Base-by-base conservation (phyloP, 2,888 invertebrate species). In the Galeruca laticollis region DNA sequence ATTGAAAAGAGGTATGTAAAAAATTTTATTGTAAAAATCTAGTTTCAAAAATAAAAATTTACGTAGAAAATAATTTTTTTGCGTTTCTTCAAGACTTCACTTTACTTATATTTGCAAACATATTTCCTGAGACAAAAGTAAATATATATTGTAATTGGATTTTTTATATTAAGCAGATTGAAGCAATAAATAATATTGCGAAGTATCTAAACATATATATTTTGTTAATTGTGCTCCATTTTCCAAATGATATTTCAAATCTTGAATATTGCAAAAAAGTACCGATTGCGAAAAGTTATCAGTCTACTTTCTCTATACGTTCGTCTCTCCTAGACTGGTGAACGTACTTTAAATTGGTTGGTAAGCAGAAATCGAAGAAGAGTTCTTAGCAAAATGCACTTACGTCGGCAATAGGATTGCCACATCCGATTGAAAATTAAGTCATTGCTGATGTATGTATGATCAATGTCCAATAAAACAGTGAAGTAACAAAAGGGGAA, bases 341-440 rank as follows among this genome's bases (percentile, higher is more conserved):
- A 78, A 77, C 74, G 78, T 75, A 77, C 78, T 78, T 72, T 26
- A 63, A 57, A 73, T 74, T 76, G 77, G 69, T 74, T 73, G 68
- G 72, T 78, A 77, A 78, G 77, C 78, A 77, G 77, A 78, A 78
- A 78, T 78, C 75, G 76, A 78, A 78, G 77, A 76, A 76, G 75
- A 75, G 73, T 73, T 75, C 68, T 61, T 33, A 52, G 60, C 69
- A 71, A 73, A 73, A 68, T 69, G 71, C 71, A 35, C 56, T 68
- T 69, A 57, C 56, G 65, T 71, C 10, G 59, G 73, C 70, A 73
- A 73, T 73, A 54, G 60, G 51, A 68, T 73, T 73, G 59, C 73
- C 63, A 73, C 73, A 73, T 73, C 71, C 70, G 70, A 73, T 73
- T 68, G 66, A 71, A 57, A 64, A 64, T n/a, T 43, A 37, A 56